Percentiles rank a stretch among this genome's conserved stretches.
Conservation (phyloP, 2,888 invertebrate genomes). For the Dioctria linearis region DNA sequence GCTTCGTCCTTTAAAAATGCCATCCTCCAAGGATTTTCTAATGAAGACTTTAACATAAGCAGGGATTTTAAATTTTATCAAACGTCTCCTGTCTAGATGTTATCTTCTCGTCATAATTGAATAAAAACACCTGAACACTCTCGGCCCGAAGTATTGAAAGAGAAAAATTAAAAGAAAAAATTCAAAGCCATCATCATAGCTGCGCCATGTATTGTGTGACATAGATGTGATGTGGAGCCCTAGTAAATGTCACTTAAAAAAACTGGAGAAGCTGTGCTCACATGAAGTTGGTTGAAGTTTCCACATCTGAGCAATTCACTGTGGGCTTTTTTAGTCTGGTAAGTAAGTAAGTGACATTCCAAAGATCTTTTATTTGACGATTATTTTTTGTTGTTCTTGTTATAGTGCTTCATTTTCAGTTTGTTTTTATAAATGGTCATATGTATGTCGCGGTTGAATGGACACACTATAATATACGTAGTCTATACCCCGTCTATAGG, state of each 20-base stretch:
- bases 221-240: neutral
- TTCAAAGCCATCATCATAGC: neutral
- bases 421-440: neutral
- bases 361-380: constrained; percentile 1
- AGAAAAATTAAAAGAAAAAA: neutral
- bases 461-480: too few species aligned
- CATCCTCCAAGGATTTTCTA: neutral
- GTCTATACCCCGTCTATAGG: too few species aligned
- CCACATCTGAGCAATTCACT: neutral
- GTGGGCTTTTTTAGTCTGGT: neutral
- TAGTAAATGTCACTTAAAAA: neutral
- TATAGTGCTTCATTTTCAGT: neutral
- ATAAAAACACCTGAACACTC: neutral
- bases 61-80: neutral
- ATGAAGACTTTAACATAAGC: neutral
- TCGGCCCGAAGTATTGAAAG: neutral
- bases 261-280: too few species aligned
- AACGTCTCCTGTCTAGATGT: neutral
- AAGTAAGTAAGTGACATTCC: constrained; percentile 14
- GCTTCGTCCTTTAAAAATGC: too few species aligned
- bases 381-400: neutral
- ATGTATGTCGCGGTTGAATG: too few species aligned
- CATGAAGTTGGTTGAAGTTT: neutral
- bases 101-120: neutral
- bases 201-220: neutral